Percentiles rank a stretch among this genome's conserved stretches.
Conservation (phyloP, 2,113 vertebrate species). For the Cyanoramphus novaezelandiae region DNA sequence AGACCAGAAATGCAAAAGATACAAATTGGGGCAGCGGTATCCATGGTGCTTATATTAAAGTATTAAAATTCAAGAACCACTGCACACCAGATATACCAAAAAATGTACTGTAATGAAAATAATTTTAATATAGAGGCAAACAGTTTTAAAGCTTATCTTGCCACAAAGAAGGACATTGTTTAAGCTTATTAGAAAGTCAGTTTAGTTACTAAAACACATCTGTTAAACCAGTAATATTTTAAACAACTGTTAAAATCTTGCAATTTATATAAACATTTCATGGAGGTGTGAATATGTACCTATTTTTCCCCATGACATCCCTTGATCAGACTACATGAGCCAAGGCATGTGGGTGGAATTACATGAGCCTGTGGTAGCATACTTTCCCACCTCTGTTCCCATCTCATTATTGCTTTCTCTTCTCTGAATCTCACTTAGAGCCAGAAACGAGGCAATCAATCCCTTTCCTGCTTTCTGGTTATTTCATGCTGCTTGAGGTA, state of each 20-base stretch:
- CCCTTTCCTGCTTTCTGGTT: background rate
- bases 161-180: background rate
- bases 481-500: background rate
- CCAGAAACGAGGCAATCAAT: background rate
- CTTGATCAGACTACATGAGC: background rate
- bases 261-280: background rate
- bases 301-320: background rate
- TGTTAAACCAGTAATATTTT: background rate
- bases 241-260: background rate
- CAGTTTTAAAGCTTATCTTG: background rate
- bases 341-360: background rate
- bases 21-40: background rate
- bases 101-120: background rate
- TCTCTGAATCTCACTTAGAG: background rate
- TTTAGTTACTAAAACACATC: background rate
- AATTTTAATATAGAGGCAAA: background rate
- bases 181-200: background rate
- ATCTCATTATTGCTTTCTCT: background rate
- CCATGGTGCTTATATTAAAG: background rate
- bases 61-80: background rate
- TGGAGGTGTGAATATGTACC: background rate
- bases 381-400: background rate
- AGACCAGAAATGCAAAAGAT: background rate
- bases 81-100: background rate
- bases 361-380: background rate